Conservation (phyloP, 1,140 invertebrate species). For the Eufriesea mexicana region DNA sequence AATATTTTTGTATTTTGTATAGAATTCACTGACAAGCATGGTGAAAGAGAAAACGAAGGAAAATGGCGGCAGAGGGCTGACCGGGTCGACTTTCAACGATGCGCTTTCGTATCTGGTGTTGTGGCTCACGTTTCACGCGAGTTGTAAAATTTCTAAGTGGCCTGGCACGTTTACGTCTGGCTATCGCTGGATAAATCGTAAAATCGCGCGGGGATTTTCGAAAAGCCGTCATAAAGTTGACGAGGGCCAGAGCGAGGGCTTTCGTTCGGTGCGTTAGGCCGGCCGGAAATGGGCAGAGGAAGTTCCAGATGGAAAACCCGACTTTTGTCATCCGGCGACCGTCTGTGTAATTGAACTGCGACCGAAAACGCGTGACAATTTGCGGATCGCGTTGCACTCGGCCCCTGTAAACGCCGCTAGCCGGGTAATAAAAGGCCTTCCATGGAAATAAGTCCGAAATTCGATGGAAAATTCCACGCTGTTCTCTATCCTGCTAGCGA, state of each 20-base stretch:
- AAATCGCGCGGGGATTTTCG: slow-evolving; percentile 28
- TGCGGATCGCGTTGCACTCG: slow-evolving; percentile 18
- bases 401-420: not conserved
- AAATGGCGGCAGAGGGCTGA: too few relatives aligned
- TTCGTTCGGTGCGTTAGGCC: slow-evolving; percentile 16
- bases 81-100: not conserved
- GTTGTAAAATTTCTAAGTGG: slow-evolving; percentile 39
- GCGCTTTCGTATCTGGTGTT: not conserved
- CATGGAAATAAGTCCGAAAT: not conserved
- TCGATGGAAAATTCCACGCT: not conserved
- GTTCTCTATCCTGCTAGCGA: not conserved
- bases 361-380: slow-evolving; percentile 15
- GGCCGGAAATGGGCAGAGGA: not conserved
- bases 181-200: slow-evolving; percentile 21
- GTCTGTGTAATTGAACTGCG: slow-evolving; percentile 34
- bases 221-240: slow-evolving; percentile 27
- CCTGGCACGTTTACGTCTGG: not conserved
- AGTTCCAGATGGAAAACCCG: not conserved
- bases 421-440: not conserved
- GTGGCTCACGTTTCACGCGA: not conserved
- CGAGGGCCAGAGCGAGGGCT: not conserved
- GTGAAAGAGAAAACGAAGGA: not conserved
- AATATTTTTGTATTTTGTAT: too few relatives aligned
- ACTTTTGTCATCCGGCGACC: slow-evolving; percentile 12
- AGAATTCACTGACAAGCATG: not conserved